A percentile compares a stretch with the other conserved stretches of the same genome.
phyloP scores from a whole-genome alignment of 2,797 vertebrate genomes.

The Gouania willdenowi region DNA sequence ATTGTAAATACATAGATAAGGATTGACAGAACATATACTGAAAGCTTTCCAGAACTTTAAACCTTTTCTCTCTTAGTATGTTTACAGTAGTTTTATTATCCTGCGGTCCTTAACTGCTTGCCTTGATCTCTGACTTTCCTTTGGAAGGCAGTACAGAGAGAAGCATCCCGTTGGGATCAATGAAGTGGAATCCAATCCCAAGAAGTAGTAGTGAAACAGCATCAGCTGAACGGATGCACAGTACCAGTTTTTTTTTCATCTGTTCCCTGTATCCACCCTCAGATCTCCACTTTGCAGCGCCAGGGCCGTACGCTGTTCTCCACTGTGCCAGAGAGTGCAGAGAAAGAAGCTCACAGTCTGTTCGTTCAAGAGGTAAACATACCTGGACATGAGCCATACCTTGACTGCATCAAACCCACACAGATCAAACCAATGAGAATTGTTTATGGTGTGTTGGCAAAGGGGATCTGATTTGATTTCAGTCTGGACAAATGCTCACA shows the following conservation, averaged over 20 bases:
- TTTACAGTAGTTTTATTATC: too few species aligned
- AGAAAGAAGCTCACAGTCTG: conserved; percentile 87
- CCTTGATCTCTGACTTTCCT: conserved; percentile 5
- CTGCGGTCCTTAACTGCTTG: too few species aligned
- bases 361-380: conserved; percentile 92
- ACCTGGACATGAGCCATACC: conserved; percentile 25
- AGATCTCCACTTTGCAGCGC: conserved; percentile 86
- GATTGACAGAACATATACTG: too few species aligned
- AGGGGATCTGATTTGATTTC: conserved; percentile 1
- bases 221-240: conserved; percentile 9
- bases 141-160: conserved; percentile 3
- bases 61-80: too few species aligned
- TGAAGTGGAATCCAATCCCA: conserved; percentile 1
- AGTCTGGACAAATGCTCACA: background rate
- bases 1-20: too few species aligned
- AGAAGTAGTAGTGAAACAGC: conserved; percentile 4
- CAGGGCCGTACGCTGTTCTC: conserved; percentile 85
- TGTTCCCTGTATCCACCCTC: conserved; percentile 29
- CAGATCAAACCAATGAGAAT: background rate
- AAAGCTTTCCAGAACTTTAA: too few species aligned
- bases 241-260: conserved; percentile 25
- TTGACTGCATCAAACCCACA: conserved; percentile 4
- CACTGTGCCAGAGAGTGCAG: conserved; percentile 87
- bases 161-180: background rate
- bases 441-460: background rate